Evolutionary conservation across 2,113 vertebrate genomes (phyloP), one percentile per base, ranked within the genome.

Genomic region (Cepphus grylle): DNA sequence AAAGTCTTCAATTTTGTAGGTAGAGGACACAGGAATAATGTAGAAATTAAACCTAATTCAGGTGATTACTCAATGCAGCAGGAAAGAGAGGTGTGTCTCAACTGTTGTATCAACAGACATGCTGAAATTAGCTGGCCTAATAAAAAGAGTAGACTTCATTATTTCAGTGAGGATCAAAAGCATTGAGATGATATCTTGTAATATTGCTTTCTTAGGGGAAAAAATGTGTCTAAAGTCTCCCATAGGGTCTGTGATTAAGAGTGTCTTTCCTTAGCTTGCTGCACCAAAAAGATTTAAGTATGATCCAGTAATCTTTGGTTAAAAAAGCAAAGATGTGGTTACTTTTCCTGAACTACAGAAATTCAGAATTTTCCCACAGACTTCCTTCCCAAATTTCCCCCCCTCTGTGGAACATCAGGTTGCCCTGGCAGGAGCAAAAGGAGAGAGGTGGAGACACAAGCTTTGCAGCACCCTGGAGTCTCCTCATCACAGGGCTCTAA

Each of bases 151-250:
- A 62, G 34, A 38, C 6, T 55, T 78, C 36, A 29, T 74, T 12
- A 78, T 81, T 96, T 91, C 43, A 47, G 52, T 21, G 27, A 85
- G 26, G n/a, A 82, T 92, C 52, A 76, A 96, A 95, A 88, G 21
- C 53, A 62, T 22, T 7, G 32, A 88, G 59, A 81, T 42, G 25
- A 30, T 76, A 74, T 83, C 58, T 76, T 65, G 18, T 59, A 67
- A 45, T 73, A 49, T 61, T 61, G 8, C 12, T 38, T 93, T 93
- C 18, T 9, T 15, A 27, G 27, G 43, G 15, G 12, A 8, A 49
- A 32, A 66, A 89, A 40, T 1, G 2, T 26, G 2, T 59, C 58
- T 80, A 52, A 73, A 86, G 22, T 92, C 45, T 92, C 38, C 20
- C 10, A 6, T 1, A 7, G 13, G 18, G 5, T 73, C 61, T 66